Conservation (phyloP, 2,113 vertebrate genomes). For the Sciurus niger region DNA sequence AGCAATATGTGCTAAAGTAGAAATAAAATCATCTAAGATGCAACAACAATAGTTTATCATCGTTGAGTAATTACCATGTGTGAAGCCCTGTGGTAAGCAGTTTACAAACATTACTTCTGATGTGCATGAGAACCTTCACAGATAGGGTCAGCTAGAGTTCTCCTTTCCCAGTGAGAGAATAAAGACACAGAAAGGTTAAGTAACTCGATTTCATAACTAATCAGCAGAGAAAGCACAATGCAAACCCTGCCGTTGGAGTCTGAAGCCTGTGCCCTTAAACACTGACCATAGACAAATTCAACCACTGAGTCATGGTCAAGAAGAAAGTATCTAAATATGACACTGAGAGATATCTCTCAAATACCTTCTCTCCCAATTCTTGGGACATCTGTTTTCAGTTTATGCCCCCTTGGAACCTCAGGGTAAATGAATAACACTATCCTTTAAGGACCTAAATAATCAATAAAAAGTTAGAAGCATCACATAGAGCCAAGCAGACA, state of each 20-base stretch:
- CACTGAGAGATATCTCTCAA: not conserved
- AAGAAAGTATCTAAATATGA: conserved; percentile 19
- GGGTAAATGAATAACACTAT: not conserved
- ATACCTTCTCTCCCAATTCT: not conserved
- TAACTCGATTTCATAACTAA: not conserved
- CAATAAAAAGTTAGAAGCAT: not conserved
- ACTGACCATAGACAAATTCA: not conserved
- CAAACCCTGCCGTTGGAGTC: not conserved
- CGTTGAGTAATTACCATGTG: not conserved
- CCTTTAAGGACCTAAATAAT: not conserved
- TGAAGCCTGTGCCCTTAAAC: not conserved
- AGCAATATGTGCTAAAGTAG: not conserved
- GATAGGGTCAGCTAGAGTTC: not conserved
- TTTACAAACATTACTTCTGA: not conserved
- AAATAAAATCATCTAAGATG: not conserved
- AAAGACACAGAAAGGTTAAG: not conserved
- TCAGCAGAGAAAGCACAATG: not conserved
- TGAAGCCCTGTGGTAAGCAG: not conserved
- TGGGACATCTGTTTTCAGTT: conserved; percentile 26
- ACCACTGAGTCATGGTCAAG: not conserved
- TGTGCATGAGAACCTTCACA: not conserved
- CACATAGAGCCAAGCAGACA: not conserved
- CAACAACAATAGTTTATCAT: not conserved
- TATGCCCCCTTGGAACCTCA: not conserved
- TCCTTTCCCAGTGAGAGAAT: not conserved